Conservation (phyloP, 2,113 vertebrate species). For the Oreotrochilus melanogaster region DNA sequence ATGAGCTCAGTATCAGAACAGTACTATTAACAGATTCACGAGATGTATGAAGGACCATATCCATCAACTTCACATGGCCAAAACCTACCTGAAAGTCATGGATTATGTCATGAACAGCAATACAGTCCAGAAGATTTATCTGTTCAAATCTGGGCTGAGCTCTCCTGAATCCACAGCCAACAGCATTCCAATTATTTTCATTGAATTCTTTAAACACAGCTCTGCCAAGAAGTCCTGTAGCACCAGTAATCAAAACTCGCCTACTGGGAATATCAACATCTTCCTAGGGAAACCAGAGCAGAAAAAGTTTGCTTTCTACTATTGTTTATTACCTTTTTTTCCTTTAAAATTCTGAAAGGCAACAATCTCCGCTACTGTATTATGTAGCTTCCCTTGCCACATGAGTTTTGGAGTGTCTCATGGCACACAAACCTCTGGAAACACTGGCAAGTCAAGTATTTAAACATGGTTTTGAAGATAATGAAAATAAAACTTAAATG, state of each 20-base stretch:
- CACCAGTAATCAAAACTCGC: slow-evolving; percentile 90
- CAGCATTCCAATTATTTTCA: slow-evolving; percentile 83
- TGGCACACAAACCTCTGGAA: background rate
- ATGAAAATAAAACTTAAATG: background rate
- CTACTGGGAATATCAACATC: slow-evolving; percentile 79
- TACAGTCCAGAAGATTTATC: slow-evolving; percentile 88
- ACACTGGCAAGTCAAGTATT: background rate
- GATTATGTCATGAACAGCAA: slow-evolving; percentile 85
- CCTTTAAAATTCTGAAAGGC: background rate
- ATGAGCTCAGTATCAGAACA: background rate
- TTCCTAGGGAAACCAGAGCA: slow-evolving; percentile 75
- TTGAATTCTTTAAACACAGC: slow-evolving; percentile 91
- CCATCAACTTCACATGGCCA: background rate
- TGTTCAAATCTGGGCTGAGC: slow-evolving; percentile 88
- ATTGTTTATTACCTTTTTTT: background rate
- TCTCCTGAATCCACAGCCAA: slow-evolving; percentile 88
- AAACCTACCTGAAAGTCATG: slow-evolving; percentile 87
- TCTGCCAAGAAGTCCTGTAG: slow-evolving; percentile 92
- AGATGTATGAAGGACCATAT: rapidly evolving
- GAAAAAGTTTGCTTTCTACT: background rate
- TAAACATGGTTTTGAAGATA: background rate
- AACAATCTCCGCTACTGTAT: background rate
- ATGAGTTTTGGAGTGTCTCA: background rate
- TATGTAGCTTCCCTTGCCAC: background rate
- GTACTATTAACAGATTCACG: background rate